Percentiles rank a stretch among this genome's conserved stretches.
Evolutionary conservation across 2,888 invertebrate species (phyloP).

Genomic region (Eilema griseolum): DNA sequence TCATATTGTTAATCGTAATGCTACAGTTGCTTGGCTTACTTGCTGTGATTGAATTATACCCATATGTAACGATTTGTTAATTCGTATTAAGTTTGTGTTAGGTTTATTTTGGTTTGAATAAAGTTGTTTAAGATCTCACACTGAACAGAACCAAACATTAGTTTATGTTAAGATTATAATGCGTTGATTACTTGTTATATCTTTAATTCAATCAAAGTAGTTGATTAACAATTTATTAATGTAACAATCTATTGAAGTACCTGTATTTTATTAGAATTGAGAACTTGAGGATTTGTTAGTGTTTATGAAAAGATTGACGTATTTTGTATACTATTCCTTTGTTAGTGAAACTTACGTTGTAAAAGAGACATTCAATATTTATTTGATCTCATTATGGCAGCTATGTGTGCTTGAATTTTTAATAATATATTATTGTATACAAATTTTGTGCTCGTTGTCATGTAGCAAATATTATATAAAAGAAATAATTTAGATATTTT

Average conservation of each 20-base stretch:
- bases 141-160: constrained; percentile 30
- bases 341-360: constrained; percentile 57
- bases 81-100: constrained; percentile 46
- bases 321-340: constrained; percentile 65
- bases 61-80: constrained; percentile 55
- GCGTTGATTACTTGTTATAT: constrained; percentile 38
- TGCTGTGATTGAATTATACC: constrained; percentile 69
- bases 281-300: constrained; percentile 44
- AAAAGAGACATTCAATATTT: constrained; percentile 35
- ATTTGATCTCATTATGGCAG: constrained; percentile 63
- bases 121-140: constrained; percentile 37
- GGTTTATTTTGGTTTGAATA: constrained; percentile 42
- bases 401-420: constrained; percentile 42
- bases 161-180: constrained; percentile 39
- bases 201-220: constrained; percentile 32
- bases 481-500: constrained; percentile 52
- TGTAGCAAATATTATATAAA: constrained; percentile 54
- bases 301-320: constrained; percentile 56
- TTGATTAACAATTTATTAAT: constrained; percentile 22
- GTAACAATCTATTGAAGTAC: constrained; percentile 43
- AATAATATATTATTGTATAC: constrained; percentile 57
- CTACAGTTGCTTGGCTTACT: constrained; percentile 81
- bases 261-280: constrained; percentile 44
- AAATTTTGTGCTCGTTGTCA: constrained; percentile 52
- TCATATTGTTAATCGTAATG: constrained; percentile 62